These are phyloP conservation scores for Coccyzus lansbergi DNA, from an alignment of 2,797 vertebrate genomes.

Conservation along the genomic window DNA sequence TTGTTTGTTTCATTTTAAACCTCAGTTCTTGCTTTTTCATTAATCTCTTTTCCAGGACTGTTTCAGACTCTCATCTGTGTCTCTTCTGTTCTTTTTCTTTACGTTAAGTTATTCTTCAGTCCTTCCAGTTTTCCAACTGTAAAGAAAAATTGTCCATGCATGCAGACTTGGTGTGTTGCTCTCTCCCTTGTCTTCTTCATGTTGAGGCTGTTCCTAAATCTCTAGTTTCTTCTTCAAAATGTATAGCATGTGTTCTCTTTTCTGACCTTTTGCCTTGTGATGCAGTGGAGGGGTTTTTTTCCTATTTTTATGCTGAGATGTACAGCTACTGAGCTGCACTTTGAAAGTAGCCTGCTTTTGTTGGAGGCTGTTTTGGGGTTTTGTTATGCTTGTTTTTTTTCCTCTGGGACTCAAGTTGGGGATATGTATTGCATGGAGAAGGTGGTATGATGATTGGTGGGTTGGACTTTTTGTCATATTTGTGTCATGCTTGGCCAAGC, in stretches of 20 bases:
- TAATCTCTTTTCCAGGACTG: not conserved
- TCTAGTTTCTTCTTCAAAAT: not conserved
- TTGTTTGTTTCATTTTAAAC: not conserved
- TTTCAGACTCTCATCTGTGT: not conserved
- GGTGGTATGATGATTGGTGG: not conserved
- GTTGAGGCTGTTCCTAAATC: not conserved
- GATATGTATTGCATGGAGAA: not conserved
- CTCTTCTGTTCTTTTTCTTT: not conserved
- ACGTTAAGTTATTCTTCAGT: not conserved
- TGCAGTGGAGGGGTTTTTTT: not conserved
- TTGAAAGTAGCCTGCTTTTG: not conserved
- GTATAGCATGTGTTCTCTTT: not conserved
- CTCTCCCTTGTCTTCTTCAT: not conserved
- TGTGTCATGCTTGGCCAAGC: not conserved
- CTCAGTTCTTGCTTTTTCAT: rapidly evolving
- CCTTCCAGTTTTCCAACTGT: not conserved
- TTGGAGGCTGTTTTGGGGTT: not conserved
- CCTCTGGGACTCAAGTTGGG: not conserved
- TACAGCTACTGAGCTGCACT: not conserved
- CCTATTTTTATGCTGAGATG: not conserved
- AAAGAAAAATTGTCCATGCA: not conserved
- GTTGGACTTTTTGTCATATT: not conserved
- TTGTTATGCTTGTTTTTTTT: not conserved
- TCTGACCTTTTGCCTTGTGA: not conserved
- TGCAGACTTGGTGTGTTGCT: not conserved